Evolutionary conservation across 2,888 invertebrate species (phyloP), one percentile per base, ranked within the genome.

Genomic region (Sphinx pinastri): DNA sequence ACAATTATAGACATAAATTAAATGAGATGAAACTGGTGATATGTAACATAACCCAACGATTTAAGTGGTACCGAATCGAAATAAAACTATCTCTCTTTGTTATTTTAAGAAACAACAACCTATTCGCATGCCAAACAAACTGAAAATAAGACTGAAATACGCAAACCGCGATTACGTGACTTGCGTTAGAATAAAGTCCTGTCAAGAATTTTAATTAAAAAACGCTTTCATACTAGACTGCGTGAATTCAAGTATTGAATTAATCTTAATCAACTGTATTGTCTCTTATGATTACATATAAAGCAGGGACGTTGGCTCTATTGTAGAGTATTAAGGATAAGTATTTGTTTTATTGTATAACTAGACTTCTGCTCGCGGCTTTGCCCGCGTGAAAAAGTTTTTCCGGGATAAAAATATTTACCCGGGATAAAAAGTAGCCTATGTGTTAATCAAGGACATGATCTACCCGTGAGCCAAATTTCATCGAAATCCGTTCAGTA

Each of bases 51-150:
- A 63, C 47, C 47, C 49, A 63, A 19, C 13, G 6, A 19, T 19
- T 49, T 63, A 63, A 63, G 49, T 47, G 12, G 12, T 63, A 47
- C 14, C 19, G 38, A 60, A 38, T 52, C 31, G n/a, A 16, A 31
- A 49, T 72, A 52, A 71, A 69, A 70, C 69, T 68, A 31, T 49
- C 49, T 70, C 58, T 67, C n/a, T 49, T 51, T 68, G 47, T 52
- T 60, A 63, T 63, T 69, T 63, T 45, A 63, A 38, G 54, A 60
- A 19, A 31, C 54, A 54, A 69, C 49, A 69, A 63, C 10, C 60
- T 51, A 51, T 68, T 59, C 68, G 51, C n/a, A 38, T 69, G 69
- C 63, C 69, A 69, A 69, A 58, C 52, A 51, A 51, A 69, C 60
- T 52, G 52, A 31, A 59, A 63, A 54, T 47, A 63, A 54, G 63